These are phyloP conservation scores for Lamellibrachia luymesi DNA, from an alignment of 1,140 invertebrate genomes.

Conservation along the genomic window DNA sequence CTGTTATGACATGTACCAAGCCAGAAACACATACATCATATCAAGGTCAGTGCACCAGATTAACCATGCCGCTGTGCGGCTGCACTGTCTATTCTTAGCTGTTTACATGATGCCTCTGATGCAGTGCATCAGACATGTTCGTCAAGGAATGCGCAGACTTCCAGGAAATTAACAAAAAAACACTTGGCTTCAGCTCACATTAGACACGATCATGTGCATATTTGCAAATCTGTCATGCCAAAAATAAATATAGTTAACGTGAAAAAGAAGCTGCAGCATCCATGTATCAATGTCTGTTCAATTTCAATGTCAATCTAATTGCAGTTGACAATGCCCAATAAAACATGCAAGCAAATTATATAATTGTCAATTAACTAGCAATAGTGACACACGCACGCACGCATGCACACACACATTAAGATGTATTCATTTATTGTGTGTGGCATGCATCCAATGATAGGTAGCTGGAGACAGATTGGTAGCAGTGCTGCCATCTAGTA, in stretches of 20 bases:
- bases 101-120: not conserved
- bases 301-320: not conserved
- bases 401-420: not conserved
- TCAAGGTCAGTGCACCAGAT: no score
- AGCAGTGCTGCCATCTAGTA: not conserved
- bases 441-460: not conserved
- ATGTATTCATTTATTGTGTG: not conserved
- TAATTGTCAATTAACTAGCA: not conserved
- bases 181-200: not conserved
- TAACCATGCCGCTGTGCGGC: no score
- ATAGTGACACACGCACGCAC: not conserved
- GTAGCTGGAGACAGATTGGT: no score
- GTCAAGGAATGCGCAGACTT: not conserved
- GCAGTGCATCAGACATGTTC: not conserved
- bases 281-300: not conserved
- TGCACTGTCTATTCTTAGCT: not conserved
- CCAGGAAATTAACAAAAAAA: not conserved
- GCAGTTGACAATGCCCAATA: no score
- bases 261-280: not conserved
- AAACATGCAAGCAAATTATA: not conserved
- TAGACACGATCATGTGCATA: not conserved
- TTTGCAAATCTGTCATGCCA: not conserved
- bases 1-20: not conserved
- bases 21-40: not conserved
- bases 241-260: not conserved